Evolutionary conservation across 2,888 invertebrate species (phyloP), one percentile per base, ranked within the genome.

Genomic region (Sarcophaga rosellei): DNA sequence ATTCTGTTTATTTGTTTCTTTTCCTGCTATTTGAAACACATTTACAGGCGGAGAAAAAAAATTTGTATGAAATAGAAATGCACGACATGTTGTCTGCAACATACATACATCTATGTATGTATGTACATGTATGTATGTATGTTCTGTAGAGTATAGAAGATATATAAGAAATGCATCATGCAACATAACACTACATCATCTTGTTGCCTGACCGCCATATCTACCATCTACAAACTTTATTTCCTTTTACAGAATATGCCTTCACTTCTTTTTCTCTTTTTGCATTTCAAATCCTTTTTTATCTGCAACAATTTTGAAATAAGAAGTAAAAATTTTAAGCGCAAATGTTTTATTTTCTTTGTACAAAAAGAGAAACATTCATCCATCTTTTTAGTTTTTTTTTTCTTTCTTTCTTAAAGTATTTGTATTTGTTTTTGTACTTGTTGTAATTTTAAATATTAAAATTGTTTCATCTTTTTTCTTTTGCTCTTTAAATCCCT

Each of bases 41-140:
- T 3, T 12, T 4, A 5, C 0, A 25, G 17, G 11, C 45, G 12
- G 47, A 23, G 11, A 12, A 65, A 35, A 17, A 82, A 65, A 65
- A 69, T 62, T 78, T 44, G 0, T 4, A 53, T 53, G 4, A 53
- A 53, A 17, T 17, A 15, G 12, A 53, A 53, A 53, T 75, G 78
- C 84, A 84, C 86, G 86, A 86, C 86, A 86, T 86, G 84, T 78
- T 86, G 86, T 86, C 86, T 86, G 78, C 15, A 84, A 57, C 66
- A 79, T 82, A 65, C 21, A 73, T 66, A 0, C 4, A 25, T 0
- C 0, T 25, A 25, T 25, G 25, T 4, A 25, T 25, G 25, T 25
- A 25, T 4, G 35, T 47, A 47, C 15, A 47, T 2, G 1, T 15
- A 15, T 15, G 15, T 47, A 15, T 15, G 3, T 15, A 15, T 47